phyloP scores from a whole-genome alignment of 2,888 invertebrate genomes.

The Plutella xylostella region DNA sequence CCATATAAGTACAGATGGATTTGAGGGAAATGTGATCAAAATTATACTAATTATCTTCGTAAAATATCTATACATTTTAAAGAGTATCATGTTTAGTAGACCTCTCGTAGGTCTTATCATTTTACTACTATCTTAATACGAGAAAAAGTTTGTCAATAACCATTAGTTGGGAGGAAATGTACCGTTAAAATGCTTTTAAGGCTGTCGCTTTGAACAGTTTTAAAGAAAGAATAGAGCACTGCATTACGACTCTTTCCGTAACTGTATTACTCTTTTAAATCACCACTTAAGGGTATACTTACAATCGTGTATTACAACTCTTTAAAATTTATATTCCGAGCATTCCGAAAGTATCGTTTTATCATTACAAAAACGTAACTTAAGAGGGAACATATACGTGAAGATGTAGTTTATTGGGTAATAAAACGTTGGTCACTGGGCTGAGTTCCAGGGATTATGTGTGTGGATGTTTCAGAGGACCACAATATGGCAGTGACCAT shows the following conservation, averaged over 20 bases:
- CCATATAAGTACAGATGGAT: no score
- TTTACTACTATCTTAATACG: slow-evolving; percentile 28
- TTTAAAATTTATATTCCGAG: slow-evolving; percentile 36
- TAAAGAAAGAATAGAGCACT: slow-evolving; percentile 28
- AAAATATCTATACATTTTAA: no score
- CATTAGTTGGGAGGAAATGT: slow-evolving; percentile 25
- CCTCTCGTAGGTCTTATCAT: slow-evolving; percentile 16
- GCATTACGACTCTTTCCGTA: slow-evolving; percentile 31
- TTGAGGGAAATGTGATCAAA: no score
- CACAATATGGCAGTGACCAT: not conserved
- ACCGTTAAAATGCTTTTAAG: slow-evolving; percentile 35
- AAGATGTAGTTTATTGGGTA: not conserved
- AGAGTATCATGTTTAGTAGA: no score
- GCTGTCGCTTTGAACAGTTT: slow-evolving; percentile 10
- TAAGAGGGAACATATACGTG: no score
- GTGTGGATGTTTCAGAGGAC: not conserved
- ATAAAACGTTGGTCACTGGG: not conserved
- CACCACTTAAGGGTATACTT: slow-evolving; percentile 43
- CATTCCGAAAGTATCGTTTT: slow-evolving; percentile 28
- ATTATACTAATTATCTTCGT: no score
- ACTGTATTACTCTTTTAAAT: slow-evolving; percentile 32
- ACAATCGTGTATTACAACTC: slow-evolving; percentile 38
- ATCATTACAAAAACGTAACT: slow-evolving; percentile 26
- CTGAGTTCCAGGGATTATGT: not conserved
- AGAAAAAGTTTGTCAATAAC: slow-evolving; percentile 35